These are phyloP conservation scores for Macrosteles quadrilineatus DNA, from an alignment of 1,140 invertebrate species.

Conservation along the genomic window DNA sequence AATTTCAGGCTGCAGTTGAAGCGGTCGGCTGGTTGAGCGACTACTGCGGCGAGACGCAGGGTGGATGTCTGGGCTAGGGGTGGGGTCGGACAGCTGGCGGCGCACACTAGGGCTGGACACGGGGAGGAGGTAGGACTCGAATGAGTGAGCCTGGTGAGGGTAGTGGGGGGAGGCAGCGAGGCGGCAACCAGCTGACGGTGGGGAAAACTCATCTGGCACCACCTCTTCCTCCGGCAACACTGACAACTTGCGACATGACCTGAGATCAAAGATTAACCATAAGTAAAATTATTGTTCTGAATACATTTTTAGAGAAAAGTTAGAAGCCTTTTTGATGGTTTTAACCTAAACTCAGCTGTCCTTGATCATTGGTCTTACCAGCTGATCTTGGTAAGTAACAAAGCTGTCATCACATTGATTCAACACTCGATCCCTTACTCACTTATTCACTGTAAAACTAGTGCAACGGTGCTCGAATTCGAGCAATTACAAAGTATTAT, in stretches of 20 bases:
- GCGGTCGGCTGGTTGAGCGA: constrained; percentile 30
- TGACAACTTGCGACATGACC: constrained; percentile 39
- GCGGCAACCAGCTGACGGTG: constrained; percentile 4
- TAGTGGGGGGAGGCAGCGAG: constrained; percentile 27
- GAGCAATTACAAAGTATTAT: too few species aligned
- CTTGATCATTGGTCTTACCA: too few species aligned
- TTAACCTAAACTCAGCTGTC: too few species aligned
- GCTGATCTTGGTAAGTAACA: too few species aligned
- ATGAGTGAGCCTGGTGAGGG: constrained; percentile 38
- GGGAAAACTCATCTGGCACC: constrained; percentile 29
- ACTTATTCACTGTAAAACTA: too few species aligned
- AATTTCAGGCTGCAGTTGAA: constrained; percentile 24
- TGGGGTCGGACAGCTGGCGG: constrained; percentile 38
- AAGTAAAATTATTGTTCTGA: too few species aligned
- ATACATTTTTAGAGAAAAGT: too few species aligned
- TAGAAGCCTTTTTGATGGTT: too few species aligned
- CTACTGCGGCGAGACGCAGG: constrained; percentile 3
- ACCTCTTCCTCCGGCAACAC: constrained; percentile 39
- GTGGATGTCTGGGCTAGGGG: constrained; percentile 15
- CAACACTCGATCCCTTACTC: too few species aligned
- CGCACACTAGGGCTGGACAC: constrained; percentile 9
- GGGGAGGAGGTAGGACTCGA: constrained; percentile 38
- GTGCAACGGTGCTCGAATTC: too few species aligned
- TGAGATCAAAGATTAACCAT: constrained; percentile 15
- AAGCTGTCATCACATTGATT: too few species aligned